Conservation (phyloP, 64 coral and sea anemone genomes). For the Montipora foliosa region DNA sequence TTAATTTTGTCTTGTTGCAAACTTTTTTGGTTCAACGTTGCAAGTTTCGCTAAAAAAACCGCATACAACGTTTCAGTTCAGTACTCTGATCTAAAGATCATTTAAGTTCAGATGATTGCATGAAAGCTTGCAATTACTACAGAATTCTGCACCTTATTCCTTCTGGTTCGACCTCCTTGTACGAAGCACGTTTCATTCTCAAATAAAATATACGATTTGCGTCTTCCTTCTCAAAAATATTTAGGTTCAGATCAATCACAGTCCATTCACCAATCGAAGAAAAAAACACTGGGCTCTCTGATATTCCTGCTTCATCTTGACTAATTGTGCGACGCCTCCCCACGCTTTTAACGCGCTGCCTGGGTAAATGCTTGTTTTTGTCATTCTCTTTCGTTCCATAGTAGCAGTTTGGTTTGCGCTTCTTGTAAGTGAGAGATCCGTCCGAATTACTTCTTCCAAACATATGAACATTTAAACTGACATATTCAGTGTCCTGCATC, state of each 20-base stretch:
- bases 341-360: not conserved
- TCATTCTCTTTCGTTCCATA: not conserved
- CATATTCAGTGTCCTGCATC: not conserved
- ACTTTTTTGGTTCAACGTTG: too few relatives aligned
- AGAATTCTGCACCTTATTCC: not conserved
- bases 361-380: not conserved
- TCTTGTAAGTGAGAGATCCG: not conserved
- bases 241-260: conserved; percentile 14
- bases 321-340: not conserved
- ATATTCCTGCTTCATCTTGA: not conserved
- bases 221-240: conserved; percentile 30
- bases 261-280: conserved; percentile 49
- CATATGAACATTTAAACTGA: not conserved
- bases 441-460: conserved; percentile 5
- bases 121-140: not conserved
- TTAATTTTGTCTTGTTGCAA: too few relatives aligned
- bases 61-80: too few relatives aligned
- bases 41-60: too few relatives aligned
- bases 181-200: conserved; percentile 17
- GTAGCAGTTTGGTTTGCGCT: conserved; percentile 17
- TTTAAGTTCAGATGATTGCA: too few relatives aligned
- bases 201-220: conserved; percentile 25
- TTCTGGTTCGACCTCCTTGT: conserved; percentile 42
- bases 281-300: conserved; percentile 15
- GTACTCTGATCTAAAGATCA: too few relatives aligned